A percentile compares a stretch with the other conserved stretches of the same genome.
Evolutionary conservation across 2,888 invertebrate genomes (phyloP).

Genomic region (Mesorhabditis spiculigera): DNA sequence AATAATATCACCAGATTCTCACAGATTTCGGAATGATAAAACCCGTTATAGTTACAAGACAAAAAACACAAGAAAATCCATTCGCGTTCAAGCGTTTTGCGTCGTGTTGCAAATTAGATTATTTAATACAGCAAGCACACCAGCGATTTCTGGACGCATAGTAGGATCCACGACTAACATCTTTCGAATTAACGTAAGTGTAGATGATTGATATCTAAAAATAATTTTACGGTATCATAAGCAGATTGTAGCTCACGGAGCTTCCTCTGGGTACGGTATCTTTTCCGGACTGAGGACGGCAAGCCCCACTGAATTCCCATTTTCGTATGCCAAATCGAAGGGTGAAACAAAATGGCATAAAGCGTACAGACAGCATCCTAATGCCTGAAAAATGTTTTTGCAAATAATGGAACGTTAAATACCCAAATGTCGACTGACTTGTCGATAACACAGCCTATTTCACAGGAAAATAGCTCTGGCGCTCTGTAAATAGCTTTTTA

Average conservation of each 20-base stretch:
- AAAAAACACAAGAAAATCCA: no score
- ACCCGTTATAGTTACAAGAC: no score
- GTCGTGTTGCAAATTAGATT: no score
- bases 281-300: slow-evolving; percentile 66
- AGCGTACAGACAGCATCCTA: slow-evolving; percentile 81
- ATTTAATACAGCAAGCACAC: neutral
- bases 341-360: slow-evolving; percentile 81
- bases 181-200: neutral
- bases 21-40: no score
- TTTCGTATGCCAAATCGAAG: slow-evolving; percentile 77
- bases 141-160: neutral
- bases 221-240: neutral
- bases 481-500: slow-evolving; percentile 64
- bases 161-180: neutral
- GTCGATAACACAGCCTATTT: slow-evolving; percentile 76
- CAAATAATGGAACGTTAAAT: slow-evolving; percentile 37
- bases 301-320: slow-evolving; percentile 81
- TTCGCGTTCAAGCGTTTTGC: no score
- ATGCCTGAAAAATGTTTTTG: slow-evolving; percentile 66
- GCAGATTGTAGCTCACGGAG: slow-evolving; percentile 20
- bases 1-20: no score
- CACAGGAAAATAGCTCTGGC: slow-evolving; percentile 81
- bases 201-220: neutral
- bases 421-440: slow-evolving; percentile 85
- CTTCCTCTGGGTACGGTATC: slow-evolving; percentile 29